Evolutionary conservation across 2,888 invertebrate species (phyloP).

Genomic region (Sarcophaga subvicina): DNA sequence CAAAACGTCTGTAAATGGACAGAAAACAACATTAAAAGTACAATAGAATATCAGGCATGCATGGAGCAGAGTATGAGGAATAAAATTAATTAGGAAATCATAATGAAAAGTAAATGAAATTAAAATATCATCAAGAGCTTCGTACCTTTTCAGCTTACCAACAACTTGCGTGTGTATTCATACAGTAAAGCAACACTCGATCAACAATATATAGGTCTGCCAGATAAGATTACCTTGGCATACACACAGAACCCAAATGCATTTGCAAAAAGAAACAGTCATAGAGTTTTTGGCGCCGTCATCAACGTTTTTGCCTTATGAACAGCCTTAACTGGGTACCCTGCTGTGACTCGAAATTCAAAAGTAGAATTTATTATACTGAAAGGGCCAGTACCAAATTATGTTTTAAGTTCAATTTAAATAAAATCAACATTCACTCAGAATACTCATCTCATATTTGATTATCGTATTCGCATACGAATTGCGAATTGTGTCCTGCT

Average conservation of each 20-base stretch:
- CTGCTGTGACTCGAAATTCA: too few species aligned
- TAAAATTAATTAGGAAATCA: slow-evolving; percentile 50
- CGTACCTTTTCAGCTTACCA: background rate
- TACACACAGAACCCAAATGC: background rate
- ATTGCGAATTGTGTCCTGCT: too few species aligned
- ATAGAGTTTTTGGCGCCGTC: too few species aligned
- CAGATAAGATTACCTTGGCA: slow-evolving; percentile 15
- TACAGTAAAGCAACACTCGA: background rate
- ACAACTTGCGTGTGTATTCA: slow-evolving; percentile 1
- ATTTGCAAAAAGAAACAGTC: too few species aligned
- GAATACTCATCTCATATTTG: too few species aligned
- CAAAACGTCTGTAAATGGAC: slow-evolving; percentile 3
- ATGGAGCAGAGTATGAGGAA: background rate
- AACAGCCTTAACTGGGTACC: too few species aligned
- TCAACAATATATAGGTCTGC: background rate
- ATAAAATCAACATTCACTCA: too few species aligned
- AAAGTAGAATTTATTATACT: too few species aligned
- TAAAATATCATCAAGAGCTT: slow-evolving; percentile 65
- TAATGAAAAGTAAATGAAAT: slow-evolving; percentile 64
- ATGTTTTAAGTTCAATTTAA: too few species aligned
- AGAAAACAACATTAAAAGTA: slow-evolving; percentile 14
- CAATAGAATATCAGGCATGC: background rate
- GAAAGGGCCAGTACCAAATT: too few species aligned
- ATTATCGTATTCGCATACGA: too few species aligned
- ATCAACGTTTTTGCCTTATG: too few species aligned